A percentile compares a stretch with the other conserved stretches of the same genome.
phyloP scores from a whole-genome alignment of 2,113 vertebrate species.

The Centrocercus urophasianus region DNA sequence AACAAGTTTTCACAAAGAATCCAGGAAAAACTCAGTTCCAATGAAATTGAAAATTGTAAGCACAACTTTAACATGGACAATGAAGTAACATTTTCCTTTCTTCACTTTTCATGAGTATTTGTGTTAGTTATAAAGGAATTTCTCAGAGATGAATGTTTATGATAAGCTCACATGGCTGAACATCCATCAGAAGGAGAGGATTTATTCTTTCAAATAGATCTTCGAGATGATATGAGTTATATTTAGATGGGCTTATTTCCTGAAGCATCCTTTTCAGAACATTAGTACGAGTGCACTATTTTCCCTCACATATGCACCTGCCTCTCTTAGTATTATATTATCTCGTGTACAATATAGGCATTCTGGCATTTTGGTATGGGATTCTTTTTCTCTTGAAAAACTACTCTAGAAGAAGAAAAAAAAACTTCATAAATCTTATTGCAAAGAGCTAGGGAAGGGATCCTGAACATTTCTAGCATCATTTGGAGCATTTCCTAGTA shows the following conservation, averaged over 20 bases:
- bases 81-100: neutral
- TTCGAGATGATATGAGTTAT: neutral
- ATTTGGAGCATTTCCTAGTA: neutral
- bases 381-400: neutral
- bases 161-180: neutral
- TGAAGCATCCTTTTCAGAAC: neutral
- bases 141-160: neutral
- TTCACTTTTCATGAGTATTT: neutral
- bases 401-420: neutral
- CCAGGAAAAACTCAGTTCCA: neutral
- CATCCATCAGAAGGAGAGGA: neutral
- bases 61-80: neutral
- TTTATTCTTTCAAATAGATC: neutral
- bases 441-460: neutral
- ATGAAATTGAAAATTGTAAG: neutral
- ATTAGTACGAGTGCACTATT: neutral
- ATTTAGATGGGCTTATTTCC: neutral
- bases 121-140: neutral
- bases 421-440: neutral
- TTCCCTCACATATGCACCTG: neutral
- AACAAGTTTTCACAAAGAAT: neutral
- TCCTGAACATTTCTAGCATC: neutral
- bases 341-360: neutral
- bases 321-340: neutral
- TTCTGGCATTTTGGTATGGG: too few species aligned